A percentile compares a stretch with the other conserved stretches of the same genome.
Evolutionary conservation across 2,888 invertebrate species (phyloP).

Genomic region (Drosophila anomalata): DNA sequence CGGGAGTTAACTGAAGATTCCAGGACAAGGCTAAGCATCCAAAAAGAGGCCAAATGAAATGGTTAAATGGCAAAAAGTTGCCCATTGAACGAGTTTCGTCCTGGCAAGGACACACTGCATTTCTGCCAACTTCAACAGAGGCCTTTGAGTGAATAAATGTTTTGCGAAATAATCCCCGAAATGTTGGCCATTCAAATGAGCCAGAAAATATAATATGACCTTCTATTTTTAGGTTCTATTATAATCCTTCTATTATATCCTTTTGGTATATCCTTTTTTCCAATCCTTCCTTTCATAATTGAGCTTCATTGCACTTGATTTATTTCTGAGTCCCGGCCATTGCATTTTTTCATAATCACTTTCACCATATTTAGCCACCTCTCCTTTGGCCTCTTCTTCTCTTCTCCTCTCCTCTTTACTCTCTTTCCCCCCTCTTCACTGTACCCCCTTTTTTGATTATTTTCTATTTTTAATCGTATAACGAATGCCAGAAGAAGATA

Average conservation of each 20-base stretch:
- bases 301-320: background rate
- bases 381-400: background rate
- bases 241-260: too few species aligned
- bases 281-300: background rate
- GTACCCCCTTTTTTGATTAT: background rate
- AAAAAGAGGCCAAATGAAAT: slow-evolving; percentile 23
- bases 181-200: background rate
- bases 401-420: background rate
- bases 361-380: background rate
- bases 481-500: slow-evolving; percentile 13
- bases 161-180: background rate
- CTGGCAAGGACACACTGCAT: slow-evolving; percentile 20
- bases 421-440: background rate
- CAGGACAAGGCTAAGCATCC: slow-evolving; percentile 33
- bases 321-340: background rate
- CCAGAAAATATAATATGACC: background rate
- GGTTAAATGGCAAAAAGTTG: slow-evolving; percentile 30
- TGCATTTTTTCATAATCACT: slow-evolving; percentile 2
- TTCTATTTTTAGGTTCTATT: too few species aligned
- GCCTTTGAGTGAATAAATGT: background rate
- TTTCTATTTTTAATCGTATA: slow-evolving; percentile 22
- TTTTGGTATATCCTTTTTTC: background rate
- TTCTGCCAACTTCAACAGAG: slow-evolving; percentile 1
- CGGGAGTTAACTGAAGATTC: slow-evolving; percentile 8
- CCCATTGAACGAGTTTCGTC: background rate